Evolutionary conservation across 2,797 vertebrate genomes (phyloP), one percentile per base, ranked within the genome.

Genomic region (Sorex maritimensis): DNA sequence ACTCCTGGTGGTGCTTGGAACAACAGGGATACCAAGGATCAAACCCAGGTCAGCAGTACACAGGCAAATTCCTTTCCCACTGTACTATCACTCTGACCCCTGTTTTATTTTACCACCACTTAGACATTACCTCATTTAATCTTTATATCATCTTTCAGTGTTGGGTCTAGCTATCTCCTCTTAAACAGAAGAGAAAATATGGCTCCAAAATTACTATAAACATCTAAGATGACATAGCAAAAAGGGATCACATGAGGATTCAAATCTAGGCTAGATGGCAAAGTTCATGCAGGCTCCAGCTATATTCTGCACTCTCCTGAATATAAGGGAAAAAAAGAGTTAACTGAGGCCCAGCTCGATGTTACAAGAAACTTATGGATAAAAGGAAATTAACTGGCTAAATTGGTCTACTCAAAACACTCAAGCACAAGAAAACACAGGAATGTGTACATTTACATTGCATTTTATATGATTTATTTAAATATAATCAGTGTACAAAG

Each of bases 171-270:
- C 11, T 49, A 49, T 49, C 46, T 12, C 11, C 46, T 49, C 6
- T 81, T 55, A 84, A 26, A 79, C 6, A 71, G 44, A 68, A 44
- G 73, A 85, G 52, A 61, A 94, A 93, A 90, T 7, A 92, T 61
- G 38, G 34, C 85, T 49, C 71, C 49, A 52, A 77, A 83, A 90
- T 24, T 75, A 85, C 81, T n/a, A 12, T 67, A 75, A 91, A 85
- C 61, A 87, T n/a, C 65, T 74, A 55, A 82, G 21, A 38, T 49
- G n/a, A 71, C 46, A 84, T 0, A 71, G 65, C 61, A 52, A 82
- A 92, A 88, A 73, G 30, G 23, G 19, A 78, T 61, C 63, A 81
- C 83, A 81, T 84, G 58, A 86, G 23, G 38, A 86, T 74, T 84
- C 89, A 89, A 78, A 78, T 41, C 58, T 38, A 90, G 14, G 55